Percentiles rank a stretch among this genome's conserved stretches.
Evolutionary conservation across 2,113 vertebrate genomes (phyloP).

Genomic region (Crotalus tigris): DNA sequence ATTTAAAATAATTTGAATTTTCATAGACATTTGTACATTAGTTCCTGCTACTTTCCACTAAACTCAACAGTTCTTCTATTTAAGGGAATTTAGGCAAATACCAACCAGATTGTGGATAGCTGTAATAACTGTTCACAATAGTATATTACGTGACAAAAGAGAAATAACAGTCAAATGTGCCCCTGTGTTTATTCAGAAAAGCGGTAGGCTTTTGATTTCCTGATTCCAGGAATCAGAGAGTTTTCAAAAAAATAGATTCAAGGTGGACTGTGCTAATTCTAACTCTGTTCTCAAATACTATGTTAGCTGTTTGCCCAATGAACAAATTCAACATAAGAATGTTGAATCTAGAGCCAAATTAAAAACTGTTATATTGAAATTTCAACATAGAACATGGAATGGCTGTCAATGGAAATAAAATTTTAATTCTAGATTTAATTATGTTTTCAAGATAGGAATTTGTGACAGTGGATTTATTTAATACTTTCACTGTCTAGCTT

Average conservation of each 20-base stretch:
- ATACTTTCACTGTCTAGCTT: slow-evolving; percentile 40
- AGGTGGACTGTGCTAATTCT: too few species aligned
- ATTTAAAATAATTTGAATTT: neutral
- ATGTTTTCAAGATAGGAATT: slow-evolving; percentile 56
- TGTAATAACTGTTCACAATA: neutral
- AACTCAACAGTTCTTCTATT: neutral
- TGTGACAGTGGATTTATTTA: slow-evolving; percentile 38
- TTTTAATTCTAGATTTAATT: slow-evolving; percentile 50
- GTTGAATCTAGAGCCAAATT: slow-evolving; percentile 8
- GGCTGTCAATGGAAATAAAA: slow-evolving; percentile 15
- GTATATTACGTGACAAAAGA: neutral
- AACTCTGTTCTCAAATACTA: too few species aligned
- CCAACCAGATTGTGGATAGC: neutral
- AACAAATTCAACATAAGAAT: neutral
- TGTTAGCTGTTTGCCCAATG: too few species aligned
- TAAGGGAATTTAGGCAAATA: slow-evolving; percentile 2
- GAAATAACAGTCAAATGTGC: neutral
- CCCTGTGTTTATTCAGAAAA: neutral
- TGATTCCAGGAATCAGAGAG: neutral
- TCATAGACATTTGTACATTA: neutral
- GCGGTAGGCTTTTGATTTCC: neutral
- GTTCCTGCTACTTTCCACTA: neutral
- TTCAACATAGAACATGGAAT: slow-evolving; percentile 17
- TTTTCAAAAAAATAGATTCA: neutral
- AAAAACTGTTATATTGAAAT: neutral